Evolutionary conservation across 2,888 invertebrate genomes (phyloP).

Genomic region (Drosophila kanekoi): DNA sequence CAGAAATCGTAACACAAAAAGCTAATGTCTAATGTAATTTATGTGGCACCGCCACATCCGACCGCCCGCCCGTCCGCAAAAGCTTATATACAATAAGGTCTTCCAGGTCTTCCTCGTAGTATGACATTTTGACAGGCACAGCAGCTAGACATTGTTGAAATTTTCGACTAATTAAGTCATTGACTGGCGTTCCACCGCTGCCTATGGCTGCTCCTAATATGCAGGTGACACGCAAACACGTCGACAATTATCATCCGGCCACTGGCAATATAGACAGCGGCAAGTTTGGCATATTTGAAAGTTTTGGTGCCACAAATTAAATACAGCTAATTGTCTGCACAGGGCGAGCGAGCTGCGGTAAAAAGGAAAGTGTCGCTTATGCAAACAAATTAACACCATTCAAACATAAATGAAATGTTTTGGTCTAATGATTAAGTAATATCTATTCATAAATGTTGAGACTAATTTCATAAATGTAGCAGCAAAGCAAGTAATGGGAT

Average conservation of each 20-base stretch:
- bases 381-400: conserved; percentile 70
- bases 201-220: conserved; percentile 46
- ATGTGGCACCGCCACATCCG: conserved; percentile 32
- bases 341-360: conserved; percentile 11
- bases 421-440: not conserved
- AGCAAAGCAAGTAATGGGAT: too few relatives aligned
- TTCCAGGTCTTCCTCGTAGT: conserved; percentile 6
- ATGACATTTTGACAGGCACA: conserved; percentile 50
- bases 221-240: conserved; percentile 70
- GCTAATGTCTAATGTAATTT: conserved; percentile 59
- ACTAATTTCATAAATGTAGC: too few relatives aligned
- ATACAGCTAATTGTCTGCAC: conserved; percentile 57
- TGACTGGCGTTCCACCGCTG: conserved; percentile 15
- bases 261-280: conserved; percentile 29
- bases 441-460: not conserved
- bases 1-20: conserved; percentile 53
- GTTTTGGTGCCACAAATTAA: conserved; percentile 55
- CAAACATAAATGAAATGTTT: not conserved
- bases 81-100: conserved; percentile 39
- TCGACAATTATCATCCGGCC: conserved; percentile 65
- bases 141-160: conserved; percentile 52
- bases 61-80: conserved; percentile 1
- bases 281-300: conserved; percentile 71
- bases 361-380: conserved; percentile 36
- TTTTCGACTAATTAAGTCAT: conserved; percentile 75